Base-by-base conservation (phyloP, 2,888 invertebrate genomes). In the Formica aserva region DNA sequence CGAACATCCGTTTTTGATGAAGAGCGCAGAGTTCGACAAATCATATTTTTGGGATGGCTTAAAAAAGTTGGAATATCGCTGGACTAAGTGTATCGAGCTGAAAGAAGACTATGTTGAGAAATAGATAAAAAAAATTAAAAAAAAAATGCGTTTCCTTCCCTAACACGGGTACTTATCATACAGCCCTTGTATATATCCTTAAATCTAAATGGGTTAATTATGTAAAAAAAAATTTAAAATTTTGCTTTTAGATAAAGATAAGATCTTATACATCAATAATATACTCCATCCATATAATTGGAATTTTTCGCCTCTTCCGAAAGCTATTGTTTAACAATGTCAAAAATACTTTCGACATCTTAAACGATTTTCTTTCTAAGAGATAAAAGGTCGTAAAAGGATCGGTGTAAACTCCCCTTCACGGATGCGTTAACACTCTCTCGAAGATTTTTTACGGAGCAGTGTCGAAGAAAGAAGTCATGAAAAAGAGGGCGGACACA, bases 401-500 rank as follows among this genome's bases (percentile, higher is more conserved):
- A 66, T 38, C 52, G 48, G 55, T 55, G 38, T 76, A 41, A 32
- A 32, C 32, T 60, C 18, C 48, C 9, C n/a, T n/a, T 26, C 71
- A 71, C 13, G 15, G 22, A 60, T 18, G 32, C 41, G 18, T 80
- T 57, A 66, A 66, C 66, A 55, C 52, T 41, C 29, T 57, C n/a
- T 41, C n/a, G 1, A 38, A 48, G 26, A 48, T 35, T 65, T 38
- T 65, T 38, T 18, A 78, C 72, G 38, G 9, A 72, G 26, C 29
- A 66, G 11, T 48, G 48, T n/a, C 29, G 57, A 82, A 78, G 69
- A 48, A 66, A 76, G 62, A 15, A 26, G 18, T 26, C 15, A 32
- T 52, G 57, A 63, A 52, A 9, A 60, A 62, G 62, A 62, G 26
- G 41, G 18, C 41, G 52, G 69, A 66, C 62, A 78, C 86, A 74